Evolutionary conservation across 2,797 vertebrate species (phyloP).

Genomic region (Anguilla megastoma): DNA sequence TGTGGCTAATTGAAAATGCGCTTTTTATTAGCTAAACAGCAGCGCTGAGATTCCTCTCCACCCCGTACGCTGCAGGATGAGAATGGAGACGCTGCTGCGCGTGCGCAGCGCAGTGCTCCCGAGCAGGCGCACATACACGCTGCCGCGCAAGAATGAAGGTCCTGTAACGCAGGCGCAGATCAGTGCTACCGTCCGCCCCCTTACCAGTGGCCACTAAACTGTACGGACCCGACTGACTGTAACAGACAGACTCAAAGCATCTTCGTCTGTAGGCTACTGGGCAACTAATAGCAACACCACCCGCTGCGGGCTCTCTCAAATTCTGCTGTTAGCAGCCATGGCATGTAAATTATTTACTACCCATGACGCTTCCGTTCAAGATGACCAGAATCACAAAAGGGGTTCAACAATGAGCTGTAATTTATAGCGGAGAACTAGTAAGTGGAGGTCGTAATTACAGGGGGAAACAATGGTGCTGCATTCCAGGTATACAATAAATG

Average conservation of each 20-base stretch:
- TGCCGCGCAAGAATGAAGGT: conserved; percentile 8
- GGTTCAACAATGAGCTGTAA: neutral
- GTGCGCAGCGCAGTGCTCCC: conserved; percentile 47
- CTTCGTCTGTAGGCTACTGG: neutral
- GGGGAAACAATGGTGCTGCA: neutral
- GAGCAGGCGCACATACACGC: conserved; percentile 54
- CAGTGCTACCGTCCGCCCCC: neutral
- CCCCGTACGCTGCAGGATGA: conserved; percentile 70
- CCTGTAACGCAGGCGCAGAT: neutral
- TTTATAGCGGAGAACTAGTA: neutral
- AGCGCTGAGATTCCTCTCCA: conserved; percentile 56
- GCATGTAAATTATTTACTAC: conserved; percentile 1
- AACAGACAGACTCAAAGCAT: too few species aligned
- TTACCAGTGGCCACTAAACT: too few species aligned
- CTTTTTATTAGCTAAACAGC: conserved; percentile 15
- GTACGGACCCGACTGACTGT: too few species aligned
- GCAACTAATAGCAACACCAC: neutral
- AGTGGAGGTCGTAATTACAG: neutral
- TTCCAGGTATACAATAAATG: neutral
- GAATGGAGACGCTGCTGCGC: conserved; percentile 68
- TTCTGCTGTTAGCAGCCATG: neutral
- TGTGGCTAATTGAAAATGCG: neutral
- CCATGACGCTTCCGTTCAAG: neutral
- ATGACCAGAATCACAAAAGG: neutral
- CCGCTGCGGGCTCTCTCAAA: neutral